Conservation (phyloP, 1,140 invertebrate species). For the Vanessa atalanta region DNA sequence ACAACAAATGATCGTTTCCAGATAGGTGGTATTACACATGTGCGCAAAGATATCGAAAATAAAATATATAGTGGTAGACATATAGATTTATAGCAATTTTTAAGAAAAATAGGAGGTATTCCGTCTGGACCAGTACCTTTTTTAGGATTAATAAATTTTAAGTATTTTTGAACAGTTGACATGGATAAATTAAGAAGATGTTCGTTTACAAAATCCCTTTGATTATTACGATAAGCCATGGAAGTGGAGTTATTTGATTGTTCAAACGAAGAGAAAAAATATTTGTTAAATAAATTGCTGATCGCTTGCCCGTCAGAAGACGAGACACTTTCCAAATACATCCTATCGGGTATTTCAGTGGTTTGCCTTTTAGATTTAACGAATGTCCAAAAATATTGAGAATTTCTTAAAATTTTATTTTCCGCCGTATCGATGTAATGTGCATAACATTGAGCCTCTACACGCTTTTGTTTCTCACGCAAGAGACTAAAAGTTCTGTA, state of each 20-base stretch:
- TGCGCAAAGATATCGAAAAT: slow-evolving; percentile 1
- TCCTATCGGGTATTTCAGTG: not conserved
- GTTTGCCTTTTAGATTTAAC: not conserved
- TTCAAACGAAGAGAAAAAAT: slow-evolving; percentile 2
- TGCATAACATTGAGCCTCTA: not conserved
- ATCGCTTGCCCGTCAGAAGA: slow-evolving; percentile 1
- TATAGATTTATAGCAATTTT: slow-evolving; percentile 12
- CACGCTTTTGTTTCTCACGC: slow-evolving; percentile 19
- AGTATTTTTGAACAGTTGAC: slow-evolving; percentile 7
- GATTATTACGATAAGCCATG: not conserved
- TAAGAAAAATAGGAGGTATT: slow-evolving; percentile 6
- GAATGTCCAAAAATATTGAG: not conserved
- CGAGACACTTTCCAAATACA: not conserved
- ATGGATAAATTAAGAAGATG: slow-evolving; percentile 8
- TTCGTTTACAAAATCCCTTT: not conserved
- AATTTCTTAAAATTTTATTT: not conserved
- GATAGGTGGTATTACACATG: slow-evolving; percentile 10
- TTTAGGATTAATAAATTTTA: not conserved
- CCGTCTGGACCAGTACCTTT: slow-evolving; percentile 5
- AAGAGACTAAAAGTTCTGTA: slow-evolving; percentile 31
- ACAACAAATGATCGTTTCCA: slow-evolving; percentile 10
- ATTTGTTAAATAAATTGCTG: slow-evolving; percentile 5
- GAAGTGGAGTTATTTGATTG: too few species aligned
- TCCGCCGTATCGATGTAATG: not conserved
- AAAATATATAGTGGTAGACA: slow-evolving; percentile 5